Percentiles rank a stretch among this genome's conserved stretches.
Evolutionary conservation across 2,113 vertebrate species (phyloP).

Genomic region (Trichomycterus rosablanca): DNA sequence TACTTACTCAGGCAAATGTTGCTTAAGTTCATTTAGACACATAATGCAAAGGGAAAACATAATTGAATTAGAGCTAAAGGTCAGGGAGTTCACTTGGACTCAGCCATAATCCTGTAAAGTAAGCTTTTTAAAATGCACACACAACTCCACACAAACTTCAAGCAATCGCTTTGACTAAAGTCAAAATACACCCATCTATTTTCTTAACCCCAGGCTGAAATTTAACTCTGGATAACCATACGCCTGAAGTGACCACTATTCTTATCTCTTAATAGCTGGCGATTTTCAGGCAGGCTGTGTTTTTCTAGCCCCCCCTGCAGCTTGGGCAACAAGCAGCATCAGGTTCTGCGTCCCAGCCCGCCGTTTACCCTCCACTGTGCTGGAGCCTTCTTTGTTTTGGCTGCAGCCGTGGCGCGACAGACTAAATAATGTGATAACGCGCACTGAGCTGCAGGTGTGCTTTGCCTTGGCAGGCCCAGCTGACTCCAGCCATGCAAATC

Average conservation of each 20-base stretch:
- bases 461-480: slow-evolving; percentile 31
- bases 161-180: neutral
- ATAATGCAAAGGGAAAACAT: neutral
- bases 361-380: slow-evolving; percentile 31
- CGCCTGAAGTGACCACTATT: slow-evolving; percentile 1
- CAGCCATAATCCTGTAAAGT: slow-evolving; percentile 3
- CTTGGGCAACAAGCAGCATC: slow-evolving; percentile 8
- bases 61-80: slow-evolving; percentile 16
- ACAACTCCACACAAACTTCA: neutral
- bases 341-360: slow-evolving; percentile 24
- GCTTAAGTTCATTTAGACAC: slow-evolving; percentile 18
- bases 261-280: slow-evolving; percentile 1
- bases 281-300: slow-evolving; percentile 15
- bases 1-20: slow-evolving; percentile 17
- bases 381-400: slow-evolving; percentile 42
- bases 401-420: slow-evolving; percentile 36
- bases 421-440: slow-evolving; percentile 45
- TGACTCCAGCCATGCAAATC: slow-evolving; percentile 33
- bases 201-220: neutral
- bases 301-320: slow-evolving; percentile 5
- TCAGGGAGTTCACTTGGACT: neutral
- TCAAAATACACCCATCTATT: neutral
- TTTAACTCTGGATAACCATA: neutral
- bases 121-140: neutral
- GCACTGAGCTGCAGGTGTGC: slow-evolving; percentile 28